Percentiles rank a stretch among this genome's conserved stretches.
phyloP scores from a whole-genome alignment of 2,888 invertebrate genomes.

The Brachylomia viminalis region DNA sequence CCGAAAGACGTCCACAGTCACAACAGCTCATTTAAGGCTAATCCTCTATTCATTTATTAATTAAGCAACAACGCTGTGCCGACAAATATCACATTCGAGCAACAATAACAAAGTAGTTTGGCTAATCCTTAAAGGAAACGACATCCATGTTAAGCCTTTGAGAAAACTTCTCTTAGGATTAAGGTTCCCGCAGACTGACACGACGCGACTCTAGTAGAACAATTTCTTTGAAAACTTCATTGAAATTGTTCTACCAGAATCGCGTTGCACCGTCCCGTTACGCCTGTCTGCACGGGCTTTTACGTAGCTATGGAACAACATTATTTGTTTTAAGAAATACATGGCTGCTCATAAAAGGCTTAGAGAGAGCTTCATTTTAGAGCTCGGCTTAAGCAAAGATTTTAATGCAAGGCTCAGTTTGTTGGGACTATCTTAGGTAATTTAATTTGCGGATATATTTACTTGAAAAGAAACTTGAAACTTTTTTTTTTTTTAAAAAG shows the following conservation, averaged over 20 bases:
- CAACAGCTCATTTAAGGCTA: neutral
- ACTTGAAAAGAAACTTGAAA: neutral
- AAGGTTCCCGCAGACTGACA: neutral
- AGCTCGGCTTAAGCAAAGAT: constrained; percentile 51
- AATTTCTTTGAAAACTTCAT: neutral
- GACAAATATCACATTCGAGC: constrained; percentile 65
- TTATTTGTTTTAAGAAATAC: constrained; percentile 79
- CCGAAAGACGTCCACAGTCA: no score
- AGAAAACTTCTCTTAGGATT: constrained; percentile 73
- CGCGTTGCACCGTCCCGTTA: neutral
- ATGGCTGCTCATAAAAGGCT: constrained; percentile 70
- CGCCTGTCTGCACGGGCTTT: neutral
- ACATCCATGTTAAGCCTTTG: constrained; percentile 72
- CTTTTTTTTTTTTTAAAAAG: no score
- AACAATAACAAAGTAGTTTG: constrained; percentile 71
- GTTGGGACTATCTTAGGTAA: constrained; percentile 39
- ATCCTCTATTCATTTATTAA: constrained; percentile 49
- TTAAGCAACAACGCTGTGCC: constrained; percentile 52
- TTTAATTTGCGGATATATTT: constrained; percentile 38
- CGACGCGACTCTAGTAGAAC: neutral
- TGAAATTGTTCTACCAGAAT: neutral
- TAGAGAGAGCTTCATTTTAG: constrained; percentile 60
- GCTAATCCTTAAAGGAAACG: constrained; percentile 71
- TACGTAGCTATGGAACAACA: constrained; percentile 63
- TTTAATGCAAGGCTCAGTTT: constrained; percentile 44